Evolutionary conservation across 37 sponge, comb jelly and placozoan genomes (phyloP).

Genomic region (Ianthella basta): DNA sequence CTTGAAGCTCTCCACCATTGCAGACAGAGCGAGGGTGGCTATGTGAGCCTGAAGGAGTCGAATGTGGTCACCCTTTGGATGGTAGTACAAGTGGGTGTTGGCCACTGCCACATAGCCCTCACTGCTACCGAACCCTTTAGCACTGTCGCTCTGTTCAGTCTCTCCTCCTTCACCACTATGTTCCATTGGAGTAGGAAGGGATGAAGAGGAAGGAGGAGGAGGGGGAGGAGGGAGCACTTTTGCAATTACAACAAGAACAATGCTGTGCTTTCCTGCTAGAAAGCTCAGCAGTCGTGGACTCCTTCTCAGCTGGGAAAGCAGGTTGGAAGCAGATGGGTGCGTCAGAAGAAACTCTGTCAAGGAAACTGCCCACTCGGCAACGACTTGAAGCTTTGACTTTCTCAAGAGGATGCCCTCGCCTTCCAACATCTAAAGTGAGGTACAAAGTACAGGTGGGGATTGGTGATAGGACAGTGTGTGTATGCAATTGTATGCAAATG

Average conservation of each 20-base stretch:
- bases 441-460: background rate
- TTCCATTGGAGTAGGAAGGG: no score
- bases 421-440: slow-evolving; percentile 61
- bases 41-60: slow-evolving; percentile 78
- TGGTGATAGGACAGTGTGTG: background rate
- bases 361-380: slow-evolving; percentile 30
- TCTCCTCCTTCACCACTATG: background rate
- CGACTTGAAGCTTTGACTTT: slow-evolving; percentile 45
- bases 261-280: slow-evolving; percentile 49
- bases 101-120: slow-evolving; percentile 46
- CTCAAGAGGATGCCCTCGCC: slow-evolving; percentile 80
- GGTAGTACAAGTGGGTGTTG: slow-evolving; percentile 85
- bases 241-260: slow-evolving; percentile 44
- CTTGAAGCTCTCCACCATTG: slow-evolving; percentile 28
- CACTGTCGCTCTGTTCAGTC: background rate
- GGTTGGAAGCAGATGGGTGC: slow-evolving; percentile 26
- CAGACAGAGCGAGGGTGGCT: slow-evolving; percentile 32
- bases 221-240: background rate
- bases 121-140: background rate
- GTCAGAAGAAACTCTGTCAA: slow-evolving; percentile 56
- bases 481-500: background rate
- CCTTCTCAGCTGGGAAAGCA: slow-evolving; percentile 13
- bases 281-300: slow-evolving; percentile 33
- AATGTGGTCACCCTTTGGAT: slow-evolving; percentile 70
- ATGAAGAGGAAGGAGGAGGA: no score